Evolutionary conservation across 2,888 invertebrate genomes (phyloP).

Genomic region (Nebria brevicollis): DNA sequence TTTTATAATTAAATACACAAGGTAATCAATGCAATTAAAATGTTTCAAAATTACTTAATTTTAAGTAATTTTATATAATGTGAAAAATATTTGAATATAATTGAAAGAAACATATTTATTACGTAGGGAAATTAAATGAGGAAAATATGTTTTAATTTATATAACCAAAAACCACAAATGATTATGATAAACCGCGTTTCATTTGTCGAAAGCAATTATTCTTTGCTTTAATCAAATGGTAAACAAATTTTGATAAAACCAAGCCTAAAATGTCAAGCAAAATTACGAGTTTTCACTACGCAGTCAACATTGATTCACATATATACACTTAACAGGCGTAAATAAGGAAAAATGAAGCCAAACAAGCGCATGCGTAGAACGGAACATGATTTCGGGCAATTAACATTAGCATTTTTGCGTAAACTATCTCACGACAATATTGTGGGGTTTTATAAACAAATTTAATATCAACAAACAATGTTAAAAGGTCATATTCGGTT

Average conservation of each 20-base stretch:
- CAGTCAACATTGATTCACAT: background rate
- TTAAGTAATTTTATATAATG: background rate
- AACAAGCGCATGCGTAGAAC: background rate
- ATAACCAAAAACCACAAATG: no score
- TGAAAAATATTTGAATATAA: no score
- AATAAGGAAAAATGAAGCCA: background rate
- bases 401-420: background rate
- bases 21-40: background rate
- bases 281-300: no score
- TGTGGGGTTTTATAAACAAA: background rate
- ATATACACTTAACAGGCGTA: constrained; percentile 5
- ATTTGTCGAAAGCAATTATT: background rate
- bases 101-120: no score
- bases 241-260: no score
- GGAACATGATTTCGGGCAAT: background rate
- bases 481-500: background rate
- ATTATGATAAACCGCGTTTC: background rate
- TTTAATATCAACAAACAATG: background rate
- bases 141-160: no score
- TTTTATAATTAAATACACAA: background rate
- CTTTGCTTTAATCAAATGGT: no score
- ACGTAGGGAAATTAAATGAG: no score
- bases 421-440: background rate
- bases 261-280: no score
- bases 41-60: background rate